Conservation (phyloP, 2,888 invertebrate genomes). For the Agrochola litura region DNA sequence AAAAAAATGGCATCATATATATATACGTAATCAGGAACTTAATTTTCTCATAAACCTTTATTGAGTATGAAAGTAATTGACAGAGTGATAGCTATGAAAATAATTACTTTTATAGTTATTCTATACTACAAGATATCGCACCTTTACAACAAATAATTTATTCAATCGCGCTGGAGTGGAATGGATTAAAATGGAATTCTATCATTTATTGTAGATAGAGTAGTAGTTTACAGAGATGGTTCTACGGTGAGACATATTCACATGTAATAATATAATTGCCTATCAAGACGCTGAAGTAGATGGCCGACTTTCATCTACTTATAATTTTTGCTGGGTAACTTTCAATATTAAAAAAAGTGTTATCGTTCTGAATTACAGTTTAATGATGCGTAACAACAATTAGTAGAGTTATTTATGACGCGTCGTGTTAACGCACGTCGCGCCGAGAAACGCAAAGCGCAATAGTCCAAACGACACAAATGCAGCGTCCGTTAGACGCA, state of each 20-base stretch:
- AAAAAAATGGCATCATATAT: not conserved
- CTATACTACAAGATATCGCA: conserved; percentile 41
- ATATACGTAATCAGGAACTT: conserved; percentile 17
- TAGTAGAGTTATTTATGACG: conserved; percentile 66
- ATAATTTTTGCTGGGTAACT: conserved; percentile 29
- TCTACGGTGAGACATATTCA: not conserved
- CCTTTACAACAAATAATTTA: conserved; percentile 33
- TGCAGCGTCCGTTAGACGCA: conserved; percentile 72
- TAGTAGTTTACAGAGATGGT: not conserved
- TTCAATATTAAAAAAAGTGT: conserved; percentile 49
- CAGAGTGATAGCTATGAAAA: conserved; percentile 54
- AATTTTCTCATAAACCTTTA: conserved; percentile 59
- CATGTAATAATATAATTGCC: not conserved
- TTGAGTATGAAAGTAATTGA: conserved; percentile 64
- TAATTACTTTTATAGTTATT: conserved; percentile 65
- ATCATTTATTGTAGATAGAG: not conserved
- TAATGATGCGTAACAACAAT: conserved; percentile 65
- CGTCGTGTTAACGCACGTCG: conserved; percentile 36
- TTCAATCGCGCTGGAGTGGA: conserved; percentile 21
- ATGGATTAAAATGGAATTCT: not conserved
- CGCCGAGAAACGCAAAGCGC: conserved; percentile 65
- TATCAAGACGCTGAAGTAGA: conserved; percentile 14
- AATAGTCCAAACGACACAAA: conserved; percentile 70
- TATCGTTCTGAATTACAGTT: conserved; percentile 58
- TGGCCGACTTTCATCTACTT: conserved; percentile 1